A percentile compares a stretch with the other conserved stretches of the same genome.
phyloP scores from a whole-genome alignment of 2,888 invertebrate species.

The Conchocele bisecta region DNA sequence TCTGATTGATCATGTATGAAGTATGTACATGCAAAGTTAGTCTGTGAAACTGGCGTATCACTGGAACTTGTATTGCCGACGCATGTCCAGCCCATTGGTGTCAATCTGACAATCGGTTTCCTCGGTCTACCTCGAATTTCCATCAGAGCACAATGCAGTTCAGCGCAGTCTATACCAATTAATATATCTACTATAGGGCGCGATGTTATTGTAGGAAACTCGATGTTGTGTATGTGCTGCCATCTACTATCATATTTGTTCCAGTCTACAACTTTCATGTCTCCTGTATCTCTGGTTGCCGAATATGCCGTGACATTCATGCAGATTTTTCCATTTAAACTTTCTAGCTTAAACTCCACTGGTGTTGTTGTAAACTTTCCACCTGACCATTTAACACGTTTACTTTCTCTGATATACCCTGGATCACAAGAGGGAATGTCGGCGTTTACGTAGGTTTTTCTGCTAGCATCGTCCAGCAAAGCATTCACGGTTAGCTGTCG shows the following conservation, averaged over 20 bases:
- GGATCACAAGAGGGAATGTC: too few relatives aligned
- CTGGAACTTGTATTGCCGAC: neutral
- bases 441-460: too few relatives aligned
- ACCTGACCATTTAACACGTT: neutral
- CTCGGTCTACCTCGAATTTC: neutral
- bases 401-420: too few relatives aligned
- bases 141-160: neutral
- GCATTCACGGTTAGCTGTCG: too few relatives aligned
- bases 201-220: neutral
- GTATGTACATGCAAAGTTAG: neutral
- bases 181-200: neutral
- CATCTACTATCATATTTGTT: neutral
- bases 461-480: too few relatives aligned
- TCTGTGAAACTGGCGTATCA: neutral
- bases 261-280: neutral
- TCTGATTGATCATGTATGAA: neutral
- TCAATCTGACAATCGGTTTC: slow-evolving; percentile 12
- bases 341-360: neutral
- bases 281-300: neutral
- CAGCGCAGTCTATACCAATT: neutral
- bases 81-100: slow-evolving; percentile 47
- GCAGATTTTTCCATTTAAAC: neutral
- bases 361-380: neutral
- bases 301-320: neutral
- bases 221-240: neutral